A percentile compares a stretch with the other conserved stretches of the same genome.
These are phyloP conservation scores for Podabrus alpinus DNA, from an alignment of 2,888 invertebrate species.

Conservation along the genomic window DNA sequence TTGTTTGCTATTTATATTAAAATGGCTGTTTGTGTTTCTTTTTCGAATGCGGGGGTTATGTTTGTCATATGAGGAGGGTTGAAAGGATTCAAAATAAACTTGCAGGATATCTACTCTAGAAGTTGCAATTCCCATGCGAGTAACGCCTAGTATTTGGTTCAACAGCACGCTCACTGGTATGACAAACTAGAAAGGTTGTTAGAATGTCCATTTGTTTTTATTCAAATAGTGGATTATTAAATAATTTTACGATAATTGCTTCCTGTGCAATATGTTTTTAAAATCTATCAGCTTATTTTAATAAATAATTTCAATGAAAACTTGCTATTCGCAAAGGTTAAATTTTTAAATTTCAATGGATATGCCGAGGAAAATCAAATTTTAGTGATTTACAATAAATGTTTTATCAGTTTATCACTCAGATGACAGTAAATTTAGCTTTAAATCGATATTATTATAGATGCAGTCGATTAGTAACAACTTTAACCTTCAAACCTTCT, in stretches of 20 bases:
- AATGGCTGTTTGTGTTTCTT: neutral
- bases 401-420: neutral
- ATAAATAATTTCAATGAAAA: too few relatives aligned
- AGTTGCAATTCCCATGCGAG: neutral
- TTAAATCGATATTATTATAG: neutral
- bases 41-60: neutral
- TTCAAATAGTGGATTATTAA: neutral
- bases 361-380: too few relatives aligned
- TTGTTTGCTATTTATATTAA: neutral
- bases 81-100: neutral
- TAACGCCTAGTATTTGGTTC: neutral
- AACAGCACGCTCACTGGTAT: neutral
- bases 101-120: neutral
- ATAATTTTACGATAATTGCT: neutral
- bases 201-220: neutral
- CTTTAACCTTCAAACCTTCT: neutral
- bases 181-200: neutral
- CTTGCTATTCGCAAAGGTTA: too few relatives aligned
- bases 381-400: too few relatives aligned
- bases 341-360: neutral
- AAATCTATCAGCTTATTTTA: neutral
- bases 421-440: too few relatives aligned
- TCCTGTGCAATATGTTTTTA: neutral
- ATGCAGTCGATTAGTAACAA: neutral
- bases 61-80: neutral